Percentiles rank a stretch among this genome's conserved stretches.
These are phyloP conservation scores for Alauda arvensis DNA, from an alignment of 2,797 vertebrate species.

Conservation along the genomic window DNA sequence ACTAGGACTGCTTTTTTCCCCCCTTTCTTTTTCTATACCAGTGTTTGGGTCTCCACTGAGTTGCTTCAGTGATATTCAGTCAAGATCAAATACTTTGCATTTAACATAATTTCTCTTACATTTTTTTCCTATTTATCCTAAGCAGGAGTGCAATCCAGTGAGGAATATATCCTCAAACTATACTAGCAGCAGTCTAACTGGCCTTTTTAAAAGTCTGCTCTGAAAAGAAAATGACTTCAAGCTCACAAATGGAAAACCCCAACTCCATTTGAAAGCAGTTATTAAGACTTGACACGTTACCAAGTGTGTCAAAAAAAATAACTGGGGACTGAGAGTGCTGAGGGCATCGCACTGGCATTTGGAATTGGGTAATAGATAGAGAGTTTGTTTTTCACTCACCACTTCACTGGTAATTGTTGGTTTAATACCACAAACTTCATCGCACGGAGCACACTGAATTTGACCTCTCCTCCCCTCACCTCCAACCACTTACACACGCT, in stretches of 20 bases:
- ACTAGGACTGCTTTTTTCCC: accelerated
- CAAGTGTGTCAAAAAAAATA: conserved; percentile 28
- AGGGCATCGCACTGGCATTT: neutral
- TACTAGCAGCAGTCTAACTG: neutral
- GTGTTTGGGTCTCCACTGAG: conserved; percentile 4
- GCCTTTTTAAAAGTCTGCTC: neutral
- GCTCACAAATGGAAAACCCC: conserved; percentile 21
- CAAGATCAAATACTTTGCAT: conserved; percentile 51
- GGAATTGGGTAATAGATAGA: conserved; percentile 48
- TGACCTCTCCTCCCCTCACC: conserved; percentile 32
- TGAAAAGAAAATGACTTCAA: neutral
- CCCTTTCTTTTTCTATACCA: neutral
- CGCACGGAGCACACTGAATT: neutral
- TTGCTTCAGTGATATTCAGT: conserved; percentile 23
- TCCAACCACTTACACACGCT: conserved; percentile 24
- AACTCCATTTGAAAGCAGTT: conserved; percentile 4
- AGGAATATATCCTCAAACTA: neutral
- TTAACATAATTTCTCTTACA: conserved; percentile 3
- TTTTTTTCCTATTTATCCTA: conserved; percentile 1
- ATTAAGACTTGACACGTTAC: conserved; percentile 26
- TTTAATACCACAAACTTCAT: conserved; percentile 45
- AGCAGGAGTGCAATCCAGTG: neutral
- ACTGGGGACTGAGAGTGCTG: neutral
- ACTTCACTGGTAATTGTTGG: conserved; percentile 40
- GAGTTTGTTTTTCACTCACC: conserved; percentile 41